Percentiles rank a stretch among this genome's conserved stretches.
Evolutionary conservation across 2,888 invertebrate genomes (phyloP).

Genomic region (Eristalinus aeneus): DNA sequence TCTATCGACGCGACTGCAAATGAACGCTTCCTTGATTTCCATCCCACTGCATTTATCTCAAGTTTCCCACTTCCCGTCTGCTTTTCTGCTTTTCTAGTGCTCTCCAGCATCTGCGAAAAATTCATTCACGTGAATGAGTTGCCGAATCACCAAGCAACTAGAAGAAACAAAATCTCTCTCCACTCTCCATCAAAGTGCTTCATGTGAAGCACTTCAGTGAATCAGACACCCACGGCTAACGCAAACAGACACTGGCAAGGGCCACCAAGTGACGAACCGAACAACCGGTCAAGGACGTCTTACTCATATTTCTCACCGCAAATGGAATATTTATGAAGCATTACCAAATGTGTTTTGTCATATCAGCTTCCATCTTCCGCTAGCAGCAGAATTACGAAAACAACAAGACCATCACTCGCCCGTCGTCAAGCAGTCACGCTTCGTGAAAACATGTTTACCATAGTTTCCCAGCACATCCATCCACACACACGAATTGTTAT

Average conservation of each 20-base stretch:
- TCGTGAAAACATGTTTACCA: slow-evolving; percentile 38
- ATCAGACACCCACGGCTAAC: neutral
- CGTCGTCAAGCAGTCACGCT: slow-evolving; percentile 2
- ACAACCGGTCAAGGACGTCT: neutral
- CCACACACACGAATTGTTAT: slow-evolving; percentile 42
- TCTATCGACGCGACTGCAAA: too few species aligned
- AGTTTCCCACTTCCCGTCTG: too few species aligned
- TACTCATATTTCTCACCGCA: slow-evolving; percentile 1
- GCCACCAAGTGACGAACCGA: neutral
- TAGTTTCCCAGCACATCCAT: neutral
- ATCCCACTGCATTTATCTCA: too few species aligned
- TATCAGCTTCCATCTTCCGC: neutral
- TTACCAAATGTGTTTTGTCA: slow-evolving; percentile 1
- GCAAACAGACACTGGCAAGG: neutral
- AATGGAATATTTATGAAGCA: slow-evolving; percentile 26
- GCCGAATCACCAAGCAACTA: neutral
- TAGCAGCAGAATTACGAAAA: neutral
- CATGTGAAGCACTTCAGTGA: neutral
- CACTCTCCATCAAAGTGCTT: neutral
- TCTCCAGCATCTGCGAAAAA: too few species aligned
- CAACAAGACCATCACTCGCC: neutral
- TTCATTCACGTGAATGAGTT: too few species aligned
- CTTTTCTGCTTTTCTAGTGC: too few species aligned
- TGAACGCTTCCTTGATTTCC: too few species aligned
- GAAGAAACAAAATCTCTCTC: neutral